These are phyloP conservation scores for Notodonta dromedarius DNA, from an alignment of 2,888 invertebrate genomes.

Conservation along the genomic window DNA sequence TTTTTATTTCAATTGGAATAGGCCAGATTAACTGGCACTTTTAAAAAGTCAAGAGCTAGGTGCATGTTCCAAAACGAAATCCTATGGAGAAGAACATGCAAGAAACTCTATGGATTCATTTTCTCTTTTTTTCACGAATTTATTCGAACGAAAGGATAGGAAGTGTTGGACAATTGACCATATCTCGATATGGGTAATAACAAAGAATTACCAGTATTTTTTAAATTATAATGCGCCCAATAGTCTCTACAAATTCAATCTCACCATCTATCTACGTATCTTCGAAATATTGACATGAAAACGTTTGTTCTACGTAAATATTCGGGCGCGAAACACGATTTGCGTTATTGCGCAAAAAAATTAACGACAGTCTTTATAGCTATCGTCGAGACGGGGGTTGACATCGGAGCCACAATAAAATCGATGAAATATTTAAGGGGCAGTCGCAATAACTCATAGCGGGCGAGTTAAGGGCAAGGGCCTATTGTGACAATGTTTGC, in stretches of 20 bases:
- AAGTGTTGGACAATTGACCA: too few relatives aligned
- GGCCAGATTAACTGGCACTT: too few relatives aligned
- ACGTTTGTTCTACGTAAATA: constrained; percentile 45
- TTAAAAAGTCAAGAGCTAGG: too few relatives aligned
- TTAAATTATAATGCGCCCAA: too few relatives aligned
- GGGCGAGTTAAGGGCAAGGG: constrained; percentile 54
- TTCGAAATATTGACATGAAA: constrained; percentile 27
- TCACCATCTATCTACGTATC: constrained; percentile 23
- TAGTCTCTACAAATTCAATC: not conserved
- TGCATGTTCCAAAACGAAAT: too few relatives aligned
- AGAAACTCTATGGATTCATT: too few relatives aligned
- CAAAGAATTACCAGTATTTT: too few relatives aligned
- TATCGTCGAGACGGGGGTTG: constrained; percentile 77
- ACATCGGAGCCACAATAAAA: constrained; percentile 84
- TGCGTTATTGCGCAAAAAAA: constrained; percentile 66
- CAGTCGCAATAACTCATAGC: constrained; percentile 72
- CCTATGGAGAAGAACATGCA: too few relatives aligned
- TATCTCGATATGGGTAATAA: too few relatives aligned
- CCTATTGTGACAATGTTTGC: constrained; percentile 64
- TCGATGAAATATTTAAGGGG: constrained; percentile 82
- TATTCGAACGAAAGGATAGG: too few relatives aligned
- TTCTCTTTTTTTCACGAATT: too few relatives aligned
- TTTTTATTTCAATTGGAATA: too few relatives aligned
- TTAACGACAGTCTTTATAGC: constrained; percentile 70
- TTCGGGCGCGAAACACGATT: constrained; percentile 60